These are phyloP conservation scores for Diprion similis DNA, from an alignment of 1,140 invertebrate genomes.

Conservation along the genomic window DNA sequence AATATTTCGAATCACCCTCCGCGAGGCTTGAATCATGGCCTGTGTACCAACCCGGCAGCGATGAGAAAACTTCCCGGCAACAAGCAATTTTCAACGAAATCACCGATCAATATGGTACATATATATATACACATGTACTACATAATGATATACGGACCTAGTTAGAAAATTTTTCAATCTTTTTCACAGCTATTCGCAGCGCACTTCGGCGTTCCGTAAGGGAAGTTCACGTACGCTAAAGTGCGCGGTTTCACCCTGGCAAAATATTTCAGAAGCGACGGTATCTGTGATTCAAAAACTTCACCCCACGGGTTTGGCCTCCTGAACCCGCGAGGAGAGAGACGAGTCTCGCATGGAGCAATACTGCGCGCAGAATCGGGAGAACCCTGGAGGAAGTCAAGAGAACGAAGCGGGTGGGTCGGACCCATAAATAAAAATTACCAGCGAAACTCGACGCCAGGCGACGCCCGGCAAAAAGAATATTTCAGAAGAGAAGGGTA, in stretches of 20 bases:
- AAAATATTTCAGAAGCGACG: background rate
- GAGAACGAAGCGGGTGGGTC: slow-evolving; percentile 32
- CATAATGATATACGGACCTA: background rate
- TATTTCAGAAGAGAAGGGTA: background rate
- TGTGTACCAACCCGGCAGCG: too few relatives aligned
- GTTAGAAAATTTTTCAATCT: background rate
- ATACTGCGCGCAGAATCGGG: slow-evolving; percentile 23
- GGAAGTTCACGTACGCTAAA: background rate
- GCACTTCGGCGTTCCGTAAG: background rate
- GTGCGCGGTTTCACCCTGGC: background rate
- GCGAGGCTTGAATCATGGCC: too few relatives aligned
- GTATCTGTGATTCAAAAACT: background rate
- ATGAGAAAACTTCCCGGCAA: background rate
- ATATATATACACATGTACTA: background rate
- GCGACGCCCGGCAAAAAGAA: background rate
- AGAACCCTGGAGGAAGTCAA: slow-evolving; percentile 15
- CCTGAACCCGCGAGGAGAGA: background rate
- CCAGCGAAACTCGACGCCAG: slow-evolving; percentile 10
- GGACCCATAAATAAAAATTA: slow-evolving; percentile 45
- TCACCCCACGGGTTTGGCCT: background rate
- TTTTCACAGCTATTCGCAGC: background rate
- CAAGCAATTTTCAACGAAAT: background rate
- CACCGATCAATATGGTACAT: background rate
- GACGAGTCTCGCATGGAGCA: background rate
- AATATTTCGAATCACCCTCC: too few relatives aligned